These are phyloP conservation scores for Aldrovandia affinis DNA, from an alignment of 2,797 vertebrate species.

Conservation along the genomic window DNA sequence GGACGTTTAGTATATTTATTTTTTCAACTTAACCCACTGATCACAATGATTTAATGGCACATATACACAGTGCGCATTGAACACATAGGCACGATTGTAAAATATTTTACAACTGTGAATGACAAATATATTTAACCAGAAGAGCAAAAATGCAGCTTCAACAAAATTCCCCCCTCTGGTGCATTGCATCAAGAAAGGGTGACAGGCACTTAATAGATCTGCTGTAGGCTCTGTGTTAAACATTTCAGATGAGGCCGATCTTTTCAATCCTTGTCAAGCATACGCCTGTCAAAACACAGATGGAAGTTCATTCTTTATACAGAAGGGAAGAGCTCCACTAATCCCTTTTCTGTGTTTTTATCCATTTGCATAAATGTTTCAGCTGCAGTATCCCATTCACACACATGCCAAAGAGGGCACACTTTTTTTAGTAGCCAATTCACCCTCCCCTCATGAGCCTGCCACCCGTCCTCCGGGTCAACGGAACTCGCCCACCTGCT, in stretches of 20 bases:
- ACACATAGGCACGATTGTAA: not conserved
- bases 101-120: not conserved
- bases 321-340: not conserved
- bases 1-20: not conserved
- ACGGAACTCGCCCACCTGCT: no score
- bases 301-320: not conserved
- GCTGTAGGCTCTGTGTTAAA: slow-evolving; percentile 58
- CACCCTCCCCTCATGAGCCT: no score
- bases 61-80: not conserved
- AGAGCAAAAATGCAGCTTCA: slow-evolving; percentile 48
- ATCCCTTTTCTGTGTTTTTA: slow-evolving; percentile 8
- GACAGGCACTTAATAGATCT: slow-evolving; percentile 66
- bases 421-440: no score
- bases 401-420: not conserved
- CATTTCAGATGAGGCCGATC: slow-evolving; percentile 59
- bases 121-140: slow-evolving; percentile 49
- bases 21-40: not conserved
- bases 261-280: slow-evolving; percentile 58
- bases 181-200: slow-evolving; percentile 53
- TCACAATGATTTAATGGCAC: no score
- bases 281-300: slow-evolving; percentile 21
- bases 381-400: not conserved
- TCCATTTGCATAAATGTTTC: not conserved
- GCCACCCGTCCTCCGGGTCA: no score
- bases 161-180: slow-evolving; percentile 51